Base-by-base conservation (phyloP, 2,888 invertebrate species). In the Furcula furcula region DNA sequence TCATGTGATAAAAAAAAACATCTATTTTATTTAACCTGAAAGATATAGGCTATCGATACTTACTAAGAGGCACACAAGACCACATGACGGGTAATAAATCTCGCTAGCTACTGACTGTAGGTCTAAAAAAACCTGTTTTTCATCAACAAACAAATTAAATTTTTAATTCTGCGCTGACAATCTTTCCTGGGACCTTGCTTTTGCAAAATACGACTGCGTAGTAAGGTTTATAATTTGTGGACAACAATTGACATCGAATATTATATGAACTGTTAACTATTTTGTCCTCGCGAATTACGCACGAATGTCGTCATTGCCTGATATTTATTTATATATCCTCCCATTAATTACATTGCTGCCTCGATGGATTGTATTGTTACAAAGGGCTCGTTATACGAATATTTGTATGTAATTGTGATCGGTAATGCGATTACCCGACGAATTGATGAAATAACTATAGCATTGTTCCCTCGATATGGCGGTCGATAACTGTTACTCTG, bases 361-460 rank as follows among this genome's bases (percentile, higher is more conserved):
- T 41, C 25, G 36, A 45, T 49, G 25, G 44, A 53, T 44, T 31
- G 37, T 19, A 41, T 44, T 31, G 37, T 19, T 40, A 54, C 50
- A 65, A 63, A 59, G 57, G 51, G 33, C 45, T 51, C 54, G 51
- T 61, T 62, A 56, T 53, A n/a, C n/a, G n/a, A n/a, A n/a, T n/a
- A 49, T 54, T 46, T 51, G 35, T 42, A 36, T 46, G 40, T 52
- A 58, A 55, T 52, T 44, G 42, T 36, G 33, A 36, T 35, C 41
- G 40, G 36, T 55, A 59, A 57, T 59, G 35, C 42, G 55, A 59
- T 59, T 55, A 53, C 35, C 22, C 29, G 37, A 44, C 42, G 37
- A 43, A 46, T 45, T 40, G 31, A 36, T 23, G 14, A 10, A 21
- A 28, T 33, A 12, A 30, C 34, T 34, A 35, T 12, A 12, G 1